Evolutionary conservation across 2,888 invertebrate genomes (phyloP).

Genomic region (Cephus nigrinus): DNA sequence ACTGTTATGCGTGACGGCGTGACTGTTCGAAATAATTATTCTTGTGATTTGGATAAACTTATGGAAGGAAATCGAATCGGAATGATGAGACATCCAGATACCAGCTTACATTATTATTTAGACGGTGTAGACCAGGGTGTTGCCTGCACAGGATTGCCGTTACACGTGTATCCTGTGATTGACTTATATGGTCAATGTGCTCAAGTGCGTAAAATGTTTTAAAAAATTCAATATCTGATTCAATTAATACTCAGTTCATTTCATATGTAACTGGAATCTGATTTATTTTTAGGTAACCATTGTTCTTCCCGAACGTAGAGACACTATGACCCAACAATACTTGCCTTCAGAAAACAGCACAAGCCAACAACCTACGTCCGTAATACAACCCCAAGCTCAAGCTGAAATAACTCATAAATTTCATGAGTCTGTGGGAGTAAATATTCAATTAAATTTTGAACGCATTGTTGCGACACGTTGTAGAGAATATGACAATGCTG

Average conservation of each 20-base stretch:
- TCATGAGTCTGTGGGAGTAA: constrained; percentile 76
- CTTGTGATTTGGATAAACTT: constrained; percentile 86
- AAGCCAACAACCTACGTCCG: constrained; percentile 70
- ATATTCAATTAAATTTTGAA: constrained; percentile 76
- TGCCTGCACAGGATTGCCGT: constrained; percentile 82
- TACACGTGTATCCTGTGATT: constrained; percentile 91
- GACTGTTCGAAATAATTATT: constrained; percentile 85
- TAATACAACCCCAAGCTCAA: constrained; percentile 68
- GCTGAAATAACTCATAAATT: constrained; percentile 65
- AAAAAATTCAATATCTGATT: constrained; percentile 39
- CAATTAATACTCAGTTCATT: not conserved
- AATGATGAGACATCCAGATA: constrained; percentile 88
- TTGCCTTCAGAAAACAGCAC: constrained; percentile 68
- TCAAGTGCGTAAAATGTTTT: constrained; percentile 74
- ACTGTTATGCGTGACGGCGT: constrained; percentile 92
- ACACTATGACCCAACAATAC: constrained; percentile 59
- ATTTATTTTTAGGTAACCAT: constrained; percentile 55
- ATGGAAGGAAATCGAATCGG: constrained; percentile 83
- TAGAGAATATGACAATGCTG: constrained; percentile 70
- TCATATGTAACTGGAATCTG: constrained; percentile 2
- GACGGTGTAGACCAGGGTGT: constrained; percentile 89
- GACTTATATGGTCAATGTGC: constrained; percentile 96
- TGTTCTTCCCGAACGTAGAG: constrained; percentile 60
- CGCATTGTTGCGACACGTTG: constrained; percentile 75
- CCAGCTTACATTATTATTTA: constrained; percentile 85